phyloP scores from a whole-genome alignment of 1,140 invertebrate species.

The Drosophila tropicalis region DNA sequence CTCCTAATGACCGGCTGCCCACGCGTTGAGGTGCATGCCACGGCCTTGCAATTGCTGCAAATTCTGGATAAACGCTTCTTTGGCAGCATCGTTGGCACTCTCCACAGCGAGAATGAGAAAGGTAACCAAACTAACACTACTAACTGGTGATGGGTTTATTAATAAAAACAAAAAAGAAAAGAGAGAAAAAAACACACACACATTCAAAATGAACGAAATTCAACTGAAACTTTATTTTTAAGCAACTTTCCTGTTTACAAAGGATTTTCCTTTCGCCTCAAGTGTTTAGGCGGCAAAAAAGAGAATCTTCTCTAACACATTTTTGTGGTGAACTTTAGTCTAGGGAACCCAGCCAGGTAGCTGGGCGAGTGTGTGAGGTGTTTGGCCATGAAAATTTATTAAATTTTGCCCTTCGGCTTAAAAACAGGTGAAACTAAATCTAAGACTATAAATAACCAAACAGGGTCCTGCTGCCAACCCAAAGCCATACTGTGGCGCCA shows the following conservation, averaged over 20 bases:
- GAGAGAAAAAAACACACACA: not conserved
- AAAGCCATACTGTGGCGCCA: not conserved
- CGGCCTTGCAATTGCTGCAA: conserved; percentile 96
- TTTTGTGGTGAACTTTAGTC: not conserved
- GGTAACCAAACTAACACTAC: conserved; percentile 83
- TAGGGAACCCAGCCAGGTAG: too few species aligned
- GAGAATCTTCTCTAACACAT: not conserved
- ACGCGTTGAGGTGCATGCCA: conserved; percentile 94
- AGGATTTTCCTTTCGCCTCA: not conserved
- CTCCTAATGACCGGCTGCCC: conserved; percentile 98
- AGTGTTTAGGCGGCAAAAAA: not conserved
- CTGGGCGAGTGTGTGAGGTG: not conserved
- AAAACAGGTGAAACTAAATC: not conserved
- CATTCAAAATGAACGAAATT: too few species aligned
- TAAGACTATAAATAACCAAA: not conserved
- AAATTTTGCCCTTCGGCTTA: too few species aligned
- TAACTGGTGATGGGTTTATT: conserved; percentile 7
- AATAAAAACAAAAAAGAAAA: not conserved
- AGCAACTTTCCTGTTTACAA: not conserved
- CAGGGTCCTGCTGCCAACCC: not conserved
- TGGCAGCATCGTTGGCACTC: conserved; percentile 88
- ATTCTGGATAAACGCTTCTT: conserved; percentile 98
- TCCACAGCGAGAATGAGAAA: conserved; percentile 88
- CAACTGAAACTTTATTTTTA: not conserved
- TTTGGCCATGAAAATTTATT: conserved; percentile 1